Percentiles rank a stretch among this genome's conserved stretches.
Evolutionary conservation across 2,113 vertebrate genomes (phyloP).

Genomic region (Lipophrys pholis): DNA sequence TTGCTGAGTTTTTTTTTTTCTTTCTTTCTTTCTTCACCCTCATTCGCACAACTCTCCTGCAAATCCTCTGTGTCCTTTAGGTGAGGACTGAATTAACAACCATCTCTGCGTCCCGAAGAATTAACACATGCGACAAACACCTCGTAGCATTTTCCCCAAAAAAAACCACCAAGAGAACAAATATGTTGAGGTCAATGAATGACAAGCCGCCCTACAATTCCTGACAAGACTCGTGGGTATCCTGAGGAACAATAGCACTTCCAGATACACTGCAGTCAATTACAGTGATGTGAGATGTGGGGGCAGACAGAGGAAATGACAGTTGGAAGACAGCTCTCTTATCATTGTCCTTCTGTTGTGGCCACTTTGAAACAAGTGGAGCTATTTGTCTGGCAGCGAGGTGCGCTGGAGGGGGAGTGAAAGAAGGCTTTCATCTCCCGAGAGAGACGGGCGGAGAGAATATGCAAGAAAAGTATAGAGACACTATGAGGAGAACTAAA

Average conservation of each 20-base stretch:
- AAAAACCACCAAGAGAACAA: constrained; percentile 48
- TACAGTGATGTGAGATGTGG: constrained; percentile 69
- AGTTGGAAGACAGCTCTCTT: constrained; percentile 72
- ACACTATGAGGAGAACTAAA: constrained; percentile 19
- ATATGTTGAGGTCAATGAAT: constrained; percentile 70
- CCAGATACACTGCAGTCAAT: constrained; percentile 71
- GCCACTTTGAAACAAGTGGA: constrained; percentile 75
- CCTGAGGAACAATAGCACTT: constrained; percentile 59
- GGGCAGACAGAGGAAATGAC: constrained; percentile 69
- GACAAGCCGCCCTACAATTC: constrained; percentile 61
- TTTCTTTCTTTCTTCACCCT: not conserved
- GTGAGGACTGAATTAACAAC: constrained; percentile 32
- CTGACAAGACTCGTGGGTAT: constrained; percentile 61
- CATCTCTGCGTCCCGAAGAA: constrained; percentile 15
- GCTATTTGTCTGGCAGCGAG: constrained; percentile 72
- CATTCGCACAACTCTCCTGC: constrained; percentile 7
- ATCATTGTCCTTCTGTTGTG: constrained; percentile 76
- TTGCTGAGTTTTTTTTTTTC: not conserved
- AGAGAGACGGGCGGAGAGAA: constrained; percentile 22
- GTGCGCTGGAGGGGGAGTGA: constrained; percentile 47
- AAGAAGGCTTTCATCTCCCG: constrained; percentile 48
- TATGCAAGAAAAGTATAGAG: constrained; percentile 45
- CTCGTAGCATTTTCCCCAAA: constrained; percentile 41
- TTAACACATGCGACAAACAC: constrained; percentile 38
- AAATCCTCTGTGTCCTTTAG: constrained; percentile 2